phyloP scores from a whole-genome alignment of 37 sponge, comb jelly and placozoan genomes.

The Axinella damicornis region DNA sequence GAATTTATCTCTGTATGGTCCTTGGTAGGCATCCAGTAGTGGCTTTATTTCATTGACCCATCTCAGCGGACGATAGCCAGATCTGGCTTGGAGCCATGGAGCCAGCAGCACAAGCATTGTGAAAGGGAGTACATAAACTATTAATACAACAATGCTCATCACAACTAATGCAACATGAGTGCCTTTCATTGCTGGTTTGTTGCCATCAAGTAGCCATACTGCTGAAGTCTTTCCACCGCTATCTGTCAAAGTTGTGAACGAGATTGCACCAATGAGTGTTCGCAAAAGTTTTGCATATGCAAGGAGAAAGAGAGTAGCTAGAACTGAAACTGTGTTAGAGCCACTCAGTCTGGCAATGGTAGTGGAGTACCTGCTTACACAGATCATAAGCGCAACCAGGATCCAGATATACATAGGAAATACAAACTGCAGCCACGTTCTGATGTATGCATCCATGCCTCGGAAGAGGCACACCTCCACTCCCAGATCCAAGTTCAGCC shows the following conservation, averaged over 20 bases:
- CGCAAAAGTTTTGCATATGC: constrained; percentile 36
- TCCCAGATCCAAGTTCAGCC: too few species aligned
- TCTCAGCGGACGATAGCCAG: not conserved
- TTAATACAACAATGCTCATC: not conserved
- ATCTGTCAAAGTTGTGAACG: not conserved
- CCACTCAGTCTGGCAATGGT: constrained; percentile 10
- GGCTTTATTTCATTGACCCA: not conserved
- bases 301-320: constrained; percentile 26
- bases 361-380: constrained; percentile 7
- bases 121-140: constrained; percentile 14
- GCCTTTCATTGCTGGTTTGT: not conserved
- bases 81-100: not conserved
- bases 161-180: not conserved
- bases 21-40: constrained; percentile 12
- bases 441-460: constrained; percentile 13
- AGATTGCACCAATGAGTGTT: not conserved
- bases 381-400: constrained; percentile 2
- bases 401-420: constrained; percentile 41
- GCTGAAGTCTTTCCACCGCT: not conserved
- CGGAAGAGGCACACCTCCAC: constrained; percentile 28
- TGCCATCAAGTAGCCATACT: constrained; percentile 26
- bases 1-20: not conserved
- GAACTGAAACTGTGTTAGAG: constrained; percentile 24
- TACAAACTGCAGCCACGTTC: constrained; percentile 50
- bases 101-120: constrained; percentile 7